Evolutionary conservation across 2,797 vertebrate species (phyloP), one percentile per base, ranked within the genome.

Genomic region (Tamandua tetradactyla): DNA sequence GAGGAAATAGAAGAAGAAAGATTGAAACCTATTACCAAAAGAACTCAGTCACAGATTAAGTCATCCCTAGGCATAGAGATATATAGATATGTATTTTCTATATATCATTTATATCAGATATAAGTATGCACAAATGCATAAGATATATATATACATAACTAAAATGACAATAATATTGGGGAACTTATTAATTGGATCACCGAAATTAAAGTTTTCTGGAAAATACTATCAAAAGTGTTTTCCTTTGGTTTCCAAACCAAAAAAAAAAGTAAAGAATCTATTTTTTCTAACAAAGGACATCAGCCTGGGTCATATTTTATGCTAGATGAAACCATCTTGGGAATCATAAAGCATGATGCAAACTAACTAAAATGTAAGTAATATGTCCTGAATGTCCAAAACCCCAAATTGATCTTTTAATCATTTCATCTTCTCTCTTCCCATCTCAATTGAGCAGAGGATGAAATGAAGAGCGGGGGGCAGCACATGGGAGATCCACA

Each of bases 241-340:
- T 37, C 49, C 52, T 14, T 35, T 89, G 37, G 20, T 75, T 95
- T 89, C 93, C 32, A 94, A 95, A 76, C 17, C 12, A 78, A 69
- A 3, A 89, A 92, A 69, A 59, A 40, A 76, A 87, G 57, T 66
- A 93, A 71, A 59, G 40, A 76, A 87, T 71, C 66, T 37, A 66
- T 52, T 84, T 80, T 82, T 82, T 66, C 64, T 88, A 74, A 80
- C 30, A 94, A 69, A 92, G 49, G 14, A 94, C 92, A 94, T 91
- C 40, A 84, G 11, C 5, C 4, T 79, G 76, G 13, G 20, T 95
- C 32, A 83, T 72, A 86, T 0, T 59, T 30, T 37, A 66, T 89
- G 25, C 18, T 93, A 84, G 37, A 93, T 23, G 20, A 96, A 94
- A 86, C n/a, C 22, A 75, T 75, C 25, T 81, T 90, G 57, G 89